Base-by-base conservation (phyloP, 2,113 vertebrate genomes). In the Lepisosteus osseus region DNA sequence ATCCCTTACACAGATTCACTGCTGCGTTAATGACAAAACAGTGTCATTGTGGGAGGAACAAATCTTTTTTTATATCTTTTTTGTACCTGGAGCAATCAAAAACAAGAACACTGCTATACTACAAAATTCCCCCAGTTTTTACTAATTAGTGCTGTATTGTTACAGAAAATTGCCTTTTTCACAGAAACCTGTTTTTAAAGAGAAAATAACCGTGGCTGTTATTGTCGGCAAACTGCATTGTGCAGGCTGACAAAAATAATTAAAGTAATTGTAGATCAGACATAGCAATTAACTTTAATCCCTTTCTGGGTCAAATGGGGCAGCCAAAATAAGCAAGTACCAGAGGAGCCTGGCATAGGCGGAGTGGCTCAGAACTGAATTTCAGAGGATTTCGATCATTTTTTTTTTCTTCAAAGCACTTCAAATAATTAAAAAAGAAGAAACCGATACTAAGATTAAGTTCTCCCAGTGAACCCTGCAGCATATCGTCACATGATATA, bases 201-300 rank as follows among this genome's bases (percentile, higher is more conserved):
- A 11, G n/a, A 40, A 54, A 54, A 68, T 17, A 68, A n/a, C 8
- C 43, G 62, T 65, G 9, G 7, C 17, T 65, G 62, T 40, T 29
- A 41, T 41, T 65, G 17, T 65, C 41, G 29, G 17, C 7, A 65
- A 65, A 65, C 62, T 41, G 62, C 62, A 65, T 9, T 65, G 41
- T 65, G 41, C 62, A 15, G 29, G 2, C 62, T 65, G 62, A 65
- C 62, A 65, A 65, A 65, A 41, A 65, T 29, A 65, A 65, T 65
- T 65, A 65, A 65, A 65, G 62, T 65, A 65, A 65, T 65, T 65
- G 17, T 3, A 65, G 62, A 12, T 29, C 62, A 65, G 8, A 65
- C 29, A 44, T 44, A 43, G 14, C 43, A 59, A 43, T 70, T 44
- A 44, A 70, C 42, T 13, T 5, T 13, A 45, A 42, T 61, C 11